These are phyloP conservation scores for Aethes cnicana DNA, from an alignment of 2,888 invertebrate species.

Conservation along the genomic window DNA sequence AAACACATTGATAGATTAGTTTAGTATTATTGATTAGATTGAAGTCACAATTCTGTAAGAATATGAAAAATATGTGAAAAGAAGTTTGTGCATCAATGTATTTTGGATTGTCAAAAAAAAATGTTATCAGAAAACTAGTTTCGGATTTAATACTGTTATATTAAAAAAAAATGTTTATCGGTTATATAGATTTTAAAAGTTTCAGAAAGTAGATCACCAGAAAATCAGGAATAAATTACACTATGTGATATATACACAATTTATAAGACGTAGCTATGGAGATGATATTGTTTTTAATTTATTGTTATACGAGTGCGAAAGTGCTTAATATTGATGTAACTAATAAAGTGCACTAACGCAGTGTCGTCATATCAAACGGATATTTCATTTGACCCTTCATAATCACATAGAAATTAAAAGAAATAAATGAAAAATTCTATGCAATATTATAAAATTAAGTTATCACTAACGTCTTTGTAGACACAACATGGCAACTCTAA, in stretches of 20 bases:
- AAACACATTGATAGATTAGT: slow-evolving; percentile 8
- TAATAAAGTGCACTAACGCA: slow-evolving; percentile 74
- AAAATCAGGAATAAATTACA: slow-evolving; percentile 55
- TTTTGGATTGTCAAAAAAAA: neutral
- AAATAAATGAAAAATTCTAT: too few relatives aligned
- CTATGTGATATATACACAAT: slow-evolving; percentile 80
- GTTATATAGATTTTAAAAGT: slow-evolving; percentile 25
- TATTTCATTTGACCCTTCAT: slow-evolving; percentile 53
- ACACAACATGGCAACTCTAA: too few relatives aligned
- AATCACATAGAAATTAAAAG: too few relatives aligned
- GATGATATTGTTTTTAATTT: slow-evolving; percentile 43
- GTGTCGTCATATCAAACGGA: slow-evolving; percentile 60
- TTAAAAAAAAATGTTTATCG: slow-evolving; percentile 9
- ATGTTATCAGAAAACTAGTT: neutral
- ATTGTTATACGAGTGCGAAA: slow-evolving; percentile 63
- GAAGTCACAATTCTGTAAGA: too few relatives aligned
- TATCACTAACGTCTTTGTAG: too few relatives aligned
- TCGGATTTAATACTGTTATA: slow-evolving; percentile 7
- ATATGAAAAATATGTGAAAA: too few relatives aligned
- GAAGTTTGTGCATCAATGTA: too few relatives aligned
- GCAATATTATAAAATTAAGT: too few relatives aligned
- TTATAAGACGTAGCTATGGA: slow-evolving; percentile 72
- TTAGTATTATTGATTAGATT: slow-evolving; percentile 15
- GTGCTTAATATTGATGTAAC: slow-evolving; percentile 52
- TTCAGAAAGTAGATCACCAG: slow-evolving; percentile 31